phyloP scores from a whole-genome alignment of 2,888 invertebrate genomes.

The Timema podura region DNA sequence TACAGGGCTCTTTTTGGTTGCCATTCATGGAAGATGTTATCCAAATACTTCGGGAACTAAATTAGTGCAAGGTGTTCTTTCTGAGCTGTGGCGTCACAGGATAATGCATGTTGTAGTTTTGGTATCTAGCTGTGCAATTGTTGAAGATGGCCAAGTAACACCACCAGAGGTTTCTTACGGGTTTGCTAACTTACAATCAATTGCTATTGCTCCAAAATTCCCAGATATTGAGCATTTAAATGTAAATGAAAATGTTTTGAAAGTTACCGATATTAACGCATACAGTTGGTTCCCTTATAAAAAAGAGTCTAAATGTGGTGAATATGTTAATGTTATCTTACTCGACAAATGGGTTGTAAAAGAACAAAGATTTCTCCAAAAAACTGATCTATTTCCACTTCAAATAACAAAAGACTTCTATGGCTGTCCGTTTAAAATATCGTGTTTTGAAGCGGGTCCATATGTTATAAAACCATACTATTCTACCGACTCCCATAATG shows the following conservation, averaged over 20 bases:
- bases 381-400: not conserved
- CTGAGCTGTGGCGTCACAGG: not conserved
- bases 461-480: not conserved
- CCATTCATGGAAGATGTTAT: too few relatives aligned
- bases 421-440: not conserved
- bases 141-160: not conserved
- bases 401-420: not conserved
- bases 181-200: too few relatives aligned
- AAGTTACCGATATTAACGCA: not conserved
- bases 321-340: not conserved
- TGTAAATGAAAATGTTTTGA: too few relatives aligned
- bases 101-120: not conserved
- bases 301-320: not conserved
- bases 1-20: constrained; percentile 2
- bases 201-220: too few relatives aligned
- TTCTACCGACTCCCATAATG: not conserved
- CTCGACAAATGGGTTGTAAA: not conserved
- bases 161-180: too few relatives aligned
- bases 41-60: not conserved
- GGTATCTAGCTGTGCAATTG: not conserved
- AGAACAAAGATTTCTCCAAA: not conserved
- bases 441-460: not conserved
- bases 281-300: not conserved
- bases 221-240: too few relatives aligned
- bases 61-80: not conserved